These are phyloP conservation scores for Caenorhabditis zanzibari DNA, from an alignment of 2,888 invertebrate genomes.

Conservation along the genomic window DNA sequence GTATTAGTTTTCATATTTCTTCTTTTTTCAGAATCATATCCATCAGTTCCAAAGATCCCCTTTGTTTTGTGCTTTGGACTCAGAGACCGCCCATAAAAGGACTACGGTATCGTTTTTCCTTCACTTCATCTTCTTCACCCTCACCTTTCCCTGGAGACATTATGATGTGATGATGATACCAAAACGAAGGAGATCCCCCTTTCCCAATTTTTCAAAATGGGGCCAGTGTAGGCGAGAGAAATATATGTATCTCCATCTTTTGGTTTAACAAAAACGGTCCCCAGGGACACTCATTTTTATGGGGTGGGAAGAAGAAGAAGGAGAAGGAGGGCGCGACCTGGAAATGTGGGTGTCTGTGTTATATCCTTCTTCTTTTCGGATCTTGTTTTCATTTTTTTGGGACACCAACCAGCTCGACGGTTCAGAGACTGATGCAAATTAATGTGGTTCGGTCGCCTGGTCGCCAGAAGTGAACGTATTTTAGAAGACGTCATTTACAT, in stretches of 20 bases:
- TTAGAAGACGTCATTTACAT: background rate
- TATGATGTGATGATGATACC: constrained; percentile 41
- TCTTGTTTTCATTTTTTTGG: constrained; percentile 1
- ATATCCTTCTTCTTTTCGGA: constrained; percentile 1
- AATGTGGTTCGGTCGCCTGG: background rate
- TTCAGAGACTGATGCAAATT: constrained; percentile 8
- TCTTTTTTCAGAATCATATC: background rate
- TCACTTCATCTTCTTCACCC: constrained; percentile 22
- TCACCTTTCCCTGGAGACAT: constrained; percentile 36
- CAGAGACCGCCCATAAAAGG: background rate
- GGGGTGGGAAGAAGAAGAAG: constrained; percentile 27
- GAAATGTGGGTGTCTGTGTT: constrained; percentile 9
- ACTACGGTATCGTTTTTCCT: constrained; percentile 25
- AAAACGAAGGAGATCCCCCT: background rate
- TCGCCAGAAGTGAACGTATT: constrained; percentile 2
- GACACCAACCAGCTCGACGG: background rate
- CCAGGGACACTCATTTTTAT: constrained; percentile 23
- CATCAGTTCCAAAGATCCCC: background rate
- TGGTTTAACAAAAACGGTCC: constrained; percentile 24
- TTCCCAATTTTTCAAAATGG: constrained; percentile 11
- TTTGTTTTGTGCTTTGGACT: constrained; percentile 14
- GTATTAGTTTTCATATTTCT: background rate
- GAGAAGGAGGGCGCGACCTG: constrained; percentile 34
- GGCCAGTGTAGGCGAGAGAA: constrained; percentile 36
- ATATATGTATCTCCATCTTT: constrained; percentile 30